Percentiles rank a stretch among this genome's conserved stretches.
Evolutionary conservation across 2,888 invertebrate species (phyloP).

Genomic region (Apodemia zela): DNA sequence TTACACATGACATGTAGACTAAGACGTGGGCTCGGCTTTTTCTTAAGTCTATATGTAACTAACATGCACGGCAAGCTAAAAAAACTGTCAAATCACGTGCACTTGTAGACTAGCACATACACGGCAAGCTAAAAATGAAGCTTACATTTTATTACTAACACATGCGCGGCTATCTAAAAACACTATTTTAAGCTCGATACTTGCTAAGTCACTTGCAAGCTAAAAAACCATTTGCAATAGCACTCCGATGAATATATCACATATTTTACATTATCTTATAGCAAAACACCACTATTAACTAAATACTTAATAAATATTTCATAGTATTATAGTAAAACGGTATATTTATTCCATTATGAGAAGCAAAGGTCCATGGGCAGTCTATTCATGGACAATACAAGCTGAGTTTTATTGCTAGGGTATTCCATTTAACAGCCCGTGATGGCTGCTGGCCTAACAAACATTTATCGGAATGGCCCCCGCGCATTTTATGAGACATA

Average conservation of each 20-base stretch:
- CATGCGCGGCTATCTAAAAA: too few relatives aligned
- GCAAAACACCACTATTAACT: not conserved
- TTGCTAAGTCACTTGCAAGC: too few relatives aligned
- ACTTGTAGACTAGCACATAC: too few relatives aligned
- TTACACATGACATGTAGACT: too few relatives aligned
- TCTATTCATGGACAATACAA: constrained; percentile 32
- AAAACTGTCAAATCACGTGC: too few relatives aligned
- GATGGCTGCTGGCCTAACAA: constrained; percentile 42
- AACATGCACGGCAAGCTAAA: too few relatives aligned
- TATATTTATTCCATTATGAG: constrained; percentile 32
- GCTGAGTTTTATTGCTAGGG: constrained; percentile 35
- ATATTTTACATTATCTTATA: not conserved
- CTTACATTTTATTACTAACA: too few relatives aligned
- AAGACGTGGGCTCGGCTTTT: too few relatives aligned
- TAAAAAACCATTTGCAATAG: too few relatives aligned
- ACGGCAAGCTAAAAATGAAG: too few relatives aligned
- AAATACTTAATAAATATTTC: constrained; percentile 13
- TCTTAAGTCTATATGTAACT: too few relatives aligned
- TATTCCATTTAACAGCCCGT: constrained; percentile 39
- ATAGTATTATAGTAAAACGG: not conserved
- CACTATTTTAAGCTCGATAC: too few relatives aligned
- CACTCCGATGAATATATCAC: not conserved
- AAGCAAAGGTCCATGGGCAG: constrained; percentile 30
- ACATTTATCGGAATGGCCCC: constrained; percentile 53
- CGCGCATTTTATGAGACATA: constrained; percentile 75